Base-by-base conservation (phyloP, 2,888 invertebrate species). In the Rosalia funebris region DNA sequence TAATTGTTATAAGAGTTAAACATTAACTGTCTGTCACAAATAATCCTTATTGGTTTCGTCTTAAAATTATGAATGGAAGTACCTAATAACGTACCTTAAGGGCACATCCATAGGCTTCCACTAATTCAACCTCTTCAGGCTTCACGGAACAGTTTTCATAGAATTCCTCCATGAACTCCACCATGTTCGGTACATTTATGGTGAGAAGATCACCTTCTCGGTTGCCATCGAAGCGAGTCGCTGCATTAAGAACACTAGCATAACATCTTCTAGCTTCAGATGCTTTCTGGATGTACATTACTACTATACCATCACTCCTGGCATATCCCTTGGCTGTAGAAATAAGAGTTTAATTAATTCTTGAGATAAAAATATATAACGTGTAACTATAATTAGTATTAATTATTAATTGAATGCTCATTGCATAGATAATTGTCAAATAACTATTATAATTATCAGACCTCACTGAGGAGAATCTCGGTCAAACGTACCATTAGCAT, bases 241-340 rank as follows among this genome's bases (percentile, higher is more conserved):
- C 84, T 5, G 85, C 83, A 68, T 88, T 85, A 12, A 88, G 74
- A 7, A 88, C 74, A 20, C 83, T 83, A 3, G 85, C 84, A 68
- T 88, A 88, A 1, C 81, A 75, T 45, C 87, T 75, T 66, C 79
- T 83, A 0, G 86, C 85, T 50, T 79, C 78, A n/a, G 78, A 74
- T 2, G 82, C 88, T 68, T 88, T 90, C 79, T 95, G 95, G 11
- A 95, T 77, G 71, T 89, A 90, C 45, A 91, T 76, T 0, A 90
- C 88, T 1, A 88, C 88, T 1, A 93, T 84, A 0, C 92, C 89
- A 79, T 95, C 95, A 34, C 92, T 89, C n/a, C 95, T 87, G 0
- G 89, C 90, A 74, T 95, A 95, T 0, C 95, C 95, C 70, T 88
- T 86, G 25, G 92, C 93, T 82, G 60, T 14, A 17, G 74, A 60